Evolutionary conservation across 1,140 invertebrate genomes (phyloP).

Genomic region (Neuroterus valhalla): DNA sequence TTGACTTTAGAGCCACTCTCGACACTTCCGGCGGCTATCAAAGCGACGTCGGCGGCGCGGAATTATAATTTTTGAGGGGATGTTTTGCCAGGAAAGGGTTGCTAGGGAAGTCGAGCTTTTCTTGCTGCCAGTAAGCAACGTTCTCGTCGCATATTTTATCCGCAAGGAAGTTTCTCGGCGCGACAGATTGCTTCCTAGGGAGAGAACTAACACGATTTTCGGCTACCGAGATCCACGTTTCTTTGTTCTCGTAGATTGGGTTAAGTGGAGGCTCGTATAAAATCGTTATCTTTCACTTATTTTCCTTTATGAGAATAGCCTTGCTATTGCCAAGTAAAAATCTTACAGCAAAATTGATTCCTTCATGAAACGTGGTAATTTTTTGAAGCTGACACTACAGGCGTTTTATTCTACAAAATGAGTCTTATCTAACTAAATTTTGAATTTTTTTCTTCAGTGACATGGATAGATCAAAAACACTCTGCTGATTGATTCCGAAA

Average conservation of each 20-base stretch:
- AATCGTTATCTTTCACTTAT: conserved; percentile 34
- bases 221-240: conserved; percentile 49
- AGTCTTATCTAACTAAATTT: too few relatives aligned
- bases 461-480: not conserved
- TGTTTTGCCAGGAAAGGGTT: conserved; percentile 62
- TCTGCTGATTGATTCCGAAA: not conserved
- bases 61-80: conserved; percentile 62
- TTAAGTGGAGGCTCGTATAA: conserved; percentile 45
- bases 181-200: conserved; percentile 65
- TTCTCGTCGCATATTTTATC: conserved; percentile 62
- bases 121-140: conserved; percentile 48
- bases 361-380: too few relatives aligned
- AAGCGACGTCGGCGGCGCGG: conserved; percentile 46
- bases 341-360: not conserved
- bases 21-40: conserved; percentile 61
- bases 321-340: not conserved
- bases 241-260: conserved; percentile 55
- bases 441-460: too few relatives aligned
- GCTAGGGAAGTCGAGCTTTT: conserved; percentile 42
- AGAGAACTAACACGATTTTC: conserved; percentile 60
- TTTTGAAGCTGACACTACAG: too few relatives aligned
- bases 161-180: conserved; percentile 53
- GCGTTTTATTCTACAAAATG: too few relatives aligned
- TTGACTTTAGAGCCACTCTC: conserved; percentile 54
- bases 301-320: not conserved